Conservation (phyloP, 2,113 vertebrate genomes). For the Melanocharis versteri region DNA sequence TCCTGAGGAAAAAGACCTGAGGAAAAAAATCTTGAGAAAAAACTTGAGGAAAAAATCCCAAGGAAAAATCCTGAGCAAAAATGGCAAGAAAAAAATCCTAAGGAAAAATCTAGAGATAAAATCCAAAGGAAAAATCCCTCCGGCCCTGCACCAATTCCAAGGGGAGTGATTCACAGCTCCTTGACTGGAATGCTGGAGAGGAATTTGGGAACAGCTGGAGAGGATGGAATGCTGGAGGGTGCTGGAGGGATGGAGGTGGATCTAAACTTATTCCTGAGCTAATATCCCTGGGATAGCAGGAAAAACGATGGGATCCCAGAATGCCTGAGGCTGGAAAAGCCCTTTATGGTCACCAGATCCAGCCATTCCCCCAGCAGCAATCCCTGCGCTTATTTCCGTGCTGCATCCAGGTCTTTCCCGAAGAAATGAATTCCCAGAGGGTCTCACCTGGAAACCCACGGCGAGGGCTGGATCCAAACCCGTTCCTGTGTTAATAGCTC, state of each 20-base stretch:
- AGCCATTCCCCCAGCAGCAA: not conserved
- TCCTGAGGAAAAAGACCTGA: not conserved
- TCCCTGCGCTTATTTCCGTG: not conserved
- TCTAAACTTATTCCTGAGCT: not conserved
- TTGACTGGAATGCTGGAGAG: accelerated
- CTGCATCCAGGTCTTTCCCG: not conserved
- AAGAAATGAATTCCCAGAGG: not conserved
- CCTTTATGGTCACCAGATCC: not conserved
- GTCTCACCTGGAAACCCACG: not conserved
- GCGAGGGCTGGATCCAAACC: not conserved
- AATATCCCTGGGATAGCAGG: not conserved
- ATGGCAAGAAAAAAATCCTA: not conserved
- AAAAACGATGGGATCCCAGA: not conserved
- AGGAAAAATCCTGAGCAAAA: too few relatives aligned
- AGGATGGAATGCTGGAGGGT: not conserved
- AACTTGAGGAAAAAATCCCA: too few relatives aligned
- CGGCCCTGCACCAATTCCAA: not conserved
- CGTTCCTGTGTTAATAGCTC: not conserved
- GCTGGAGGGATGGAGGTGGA: not conserved
- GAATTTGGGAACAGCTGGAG: not conserved
- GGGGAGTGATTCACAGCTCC: not conserved
- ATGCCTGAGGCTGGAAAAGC: not conserved
- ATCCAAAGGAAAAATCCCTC: not conserved
- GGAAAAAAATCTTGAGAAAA: not conserved
- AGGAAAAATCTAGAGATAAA: not conserved